Evolutionary conservation across 2,113 vertebrate species (phyloP), one percentile per base, ranked within the genome.

Genomic region (Notarius quadriscutis): DNA sequence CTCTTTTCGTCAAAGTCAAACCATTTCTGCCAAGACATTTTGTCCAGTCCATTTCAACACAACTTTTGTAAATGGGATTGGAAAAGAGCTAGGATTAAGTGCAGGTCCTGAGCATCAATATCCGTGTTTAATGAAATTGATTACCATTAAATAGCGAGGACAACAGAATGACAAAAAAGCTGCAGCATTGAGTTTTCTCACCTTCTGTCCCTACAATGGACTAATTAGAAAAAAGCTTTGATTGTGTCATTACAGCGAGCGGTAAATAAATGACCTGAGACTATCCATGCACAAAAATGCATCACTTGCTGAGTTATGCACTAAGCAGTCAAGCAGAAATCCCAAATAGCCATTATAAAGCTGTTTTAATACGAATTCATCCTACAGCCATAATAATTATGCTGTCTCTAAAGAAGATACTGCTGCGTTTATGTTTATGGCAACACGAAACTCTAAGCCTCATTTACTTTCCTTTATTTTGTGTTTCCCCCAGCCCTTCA

Each of bases 391-490:
- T 87, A 90, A 91, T 86, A 87, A 91, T 85, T 86, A 91, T 89
- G 86, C 86, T 87, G 81, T 67, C 75, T 90, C 7, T 90, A 87
- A 89, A 90, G 91, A 84, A 82, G 58, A 55, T 88, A 88, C 85
- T 78, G 87, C 87, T 72, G 50, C 85, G 77, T 91, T 93, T 91
- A 84, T 92, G 88, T 91, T 91, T 90, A 90, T 92, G 91, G 90
- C 89, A 87, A 84, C 86, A 53, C 22, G 63, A 90, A 87, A 86
- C 90, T 71, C 53, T 62, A 86, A 89, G 86, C 87, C 91, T 79
- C 90, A 87, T 92, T 93, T 91, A 89, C 82, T 94, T 91, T 93
- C 34, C 53, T 94, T 92, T 91, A 84, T 92, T 91, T 85, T 89
- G 53, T 80, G 30, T 83, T 86, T 84, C 88, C 83, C 72, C 92